phyloP scores from a whole-genome alignment of 2,797 vertebrate genomes.

The Poecilia picta region DNA sequence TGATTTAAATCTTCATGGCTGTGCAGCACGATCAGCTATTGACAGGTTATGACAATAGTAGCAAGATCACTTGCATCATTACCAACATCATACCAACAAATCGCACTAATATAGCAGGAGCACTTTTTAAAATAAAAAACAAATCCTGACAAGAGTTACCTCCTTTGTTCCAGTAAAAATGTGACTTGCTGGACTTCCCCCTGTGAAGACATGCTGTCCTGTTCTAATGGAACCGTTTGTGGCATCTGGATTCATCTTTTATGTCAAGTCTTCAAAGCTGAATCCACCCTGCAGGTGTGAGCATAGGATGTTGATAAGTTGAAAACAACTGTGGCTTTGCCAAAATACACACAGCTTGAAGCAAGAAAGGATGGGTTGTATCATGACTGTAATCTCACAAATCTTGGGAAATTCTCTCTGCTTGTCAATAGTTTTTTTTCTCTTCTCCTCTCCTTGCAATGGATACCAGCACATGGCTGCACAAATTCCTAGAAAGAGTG shows the following conservation, averaged over 20 bases:
- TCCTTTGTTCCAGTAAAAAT: background rate
- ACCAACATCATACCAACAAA: background rate
- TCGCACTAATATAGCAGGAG: background rate
- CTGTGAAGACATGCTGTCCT: background rate
- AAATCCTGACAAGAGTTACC: background rate
- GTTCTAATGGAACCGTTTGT: background rate
- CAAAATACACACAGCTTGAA: conserved; percentile 6
- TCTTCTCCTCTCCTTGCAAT: background rate
- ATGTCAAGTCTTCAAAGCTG: background rate
- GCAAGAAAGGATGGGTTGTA: background rate
- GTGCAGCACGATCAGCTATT: background rate
- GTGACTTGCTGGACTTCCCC: background rate
- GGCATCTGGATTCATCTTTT: background rate
- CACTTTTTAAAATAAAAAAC: background rate
- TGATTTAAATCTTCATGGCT: background rate
- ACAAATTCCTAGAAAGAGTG: background rate
- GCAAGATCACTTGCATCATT: background rate
- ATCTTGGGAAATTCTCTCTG: background rate
- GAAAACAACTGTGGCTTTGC: background rate
- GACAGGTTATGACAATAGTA: background rate
- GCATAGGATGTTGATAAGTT: background rate
- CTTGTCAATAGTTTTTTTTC: background rate
- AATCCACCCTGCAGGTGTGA: background rate
- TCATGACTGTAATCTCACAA: background rate
- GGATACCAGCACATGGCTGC: background rate